These are phyloP conservation scores for Aspiorhynchus laticeps DNA, from an alignment of 2,113 vertebrate species.

Conservation along the genomic window DNA sequence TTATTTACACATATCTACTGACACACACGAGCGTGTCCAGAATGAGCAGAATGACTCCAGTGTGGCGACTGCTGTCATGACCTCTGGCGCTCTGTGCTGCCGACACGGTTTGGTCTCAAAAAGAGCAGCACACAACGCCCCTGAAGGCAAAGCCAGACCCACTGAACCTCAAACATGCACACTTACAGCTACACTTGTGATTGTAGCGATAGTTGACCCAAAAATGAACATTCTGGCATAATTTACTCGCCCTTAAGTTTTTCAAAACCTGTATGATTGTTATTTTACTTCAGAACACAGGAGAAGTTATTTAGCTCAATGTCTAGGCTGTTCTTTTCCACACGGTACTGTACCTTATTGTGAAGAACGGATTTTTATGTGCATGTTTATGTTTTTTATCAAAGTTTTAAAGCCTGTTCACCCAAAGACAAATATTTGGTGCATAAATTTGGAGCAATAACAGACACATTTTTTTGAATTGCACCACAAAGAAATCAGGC, in stretches of 20 bases:
- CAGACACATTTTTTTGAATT: background rate
- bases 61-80: constrained; percentile 38
- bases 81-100: constrained; percentile 22
- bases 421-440: background rate
- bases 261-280: background rate
- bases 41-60: constrained; percentile 12
- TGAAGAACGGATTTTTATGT: background rate
- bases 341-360: background rate
- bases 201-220: background rate
- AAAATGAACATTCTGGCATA: background rate
- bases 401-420: background rate
- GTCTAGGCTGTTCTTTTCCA: background rate
- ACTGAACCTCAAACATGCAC: constrained; percentile 34
- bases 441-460: background rate
- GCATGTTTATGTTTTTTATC: background rate
- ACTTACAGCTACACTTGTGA: background rate
- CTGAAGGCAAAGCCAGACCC: constrained; percentile 18
- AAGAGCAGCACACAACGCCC: constrained; percentile 3
- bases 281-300: background rate
- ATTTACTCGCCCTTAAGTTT: background rate
- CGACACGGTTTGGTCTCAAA: constrained; percentile 10
- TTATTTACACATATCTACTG: background rate
- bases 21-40: background rate
- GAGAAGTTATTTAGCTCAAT: background rate
- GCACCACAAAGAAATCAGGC: background rate